Conservation (phyloP, 2,888 invertebrate genomes). For the Tipula lateralis region DNA sequence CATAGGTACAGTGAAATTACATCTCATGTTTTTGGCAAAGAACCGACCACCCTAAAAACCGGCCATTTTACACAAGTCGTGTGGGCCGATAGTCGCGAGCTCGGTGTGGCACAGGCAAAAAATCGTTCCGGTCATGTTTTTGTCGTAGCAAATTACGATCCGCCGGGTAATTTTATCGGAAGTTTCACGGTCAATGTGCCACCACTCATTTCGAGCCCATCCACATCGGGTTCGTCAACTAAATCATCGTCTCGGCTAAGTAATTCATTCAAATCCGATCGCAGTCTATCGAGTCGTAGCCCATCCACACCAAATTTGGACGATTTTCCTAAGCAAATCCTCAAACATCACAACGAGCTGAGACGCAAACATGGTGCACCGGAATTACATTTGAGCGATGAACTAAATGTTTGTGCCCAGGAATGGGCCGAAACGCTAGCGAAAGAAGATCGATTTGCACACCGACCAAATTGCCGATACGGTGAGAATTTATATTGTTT, state of each 20-base stretch:
- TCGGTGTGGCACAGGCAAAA: conserved; percentile 69
- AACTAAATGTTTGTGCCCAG: conserved; percentile 60
- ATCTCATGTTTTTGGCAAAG: conserved; percentile 58
- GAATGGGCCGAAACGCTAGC: conserved; percentile 69
- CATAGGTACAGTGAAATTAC: conserved; percentile 58
- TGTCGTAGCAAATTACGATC: conserved; percentile 83
- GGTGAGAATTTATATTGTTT: conserved; percentile 58
- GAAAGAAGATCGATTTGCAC: conserved; percentile 58
- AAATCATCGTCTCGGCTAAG: background rate
- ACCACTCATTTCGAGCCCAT: conserved; percentile 50
- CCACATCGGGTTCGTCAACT: conserved; percentile 34
- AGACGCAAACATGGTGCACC: conserved; percentile 56
- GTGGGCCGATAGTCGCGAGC: conserved; percentile 67
- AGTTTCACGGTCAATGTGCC: conserved; percentile 69
- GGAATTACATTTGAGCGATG: conserved; percentile 56
- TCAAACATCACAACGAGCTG: conserved; percentile 59
- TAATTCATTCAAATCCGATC: background rate
- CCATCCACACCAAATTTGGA: conserved; percentile 35
- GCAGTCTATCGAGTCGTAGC: background rate
- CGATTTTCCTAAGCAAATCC: conserved; percentile 51
- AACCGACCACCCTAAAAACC: conserved; percentile 60
- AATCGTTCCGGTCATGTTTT: conserved; percentile 67
- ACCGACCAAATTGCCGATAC: conserved; percentile 60
- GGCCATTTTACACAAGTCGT: conserved; percentile 80
- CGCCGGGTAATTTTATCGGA: conserved; percentile 81